These are phyloP conservation scores for Microvelia longipes DNA, from an alignment of 1,140 invertebrate species.

Conservation along the genomic window DNA sequence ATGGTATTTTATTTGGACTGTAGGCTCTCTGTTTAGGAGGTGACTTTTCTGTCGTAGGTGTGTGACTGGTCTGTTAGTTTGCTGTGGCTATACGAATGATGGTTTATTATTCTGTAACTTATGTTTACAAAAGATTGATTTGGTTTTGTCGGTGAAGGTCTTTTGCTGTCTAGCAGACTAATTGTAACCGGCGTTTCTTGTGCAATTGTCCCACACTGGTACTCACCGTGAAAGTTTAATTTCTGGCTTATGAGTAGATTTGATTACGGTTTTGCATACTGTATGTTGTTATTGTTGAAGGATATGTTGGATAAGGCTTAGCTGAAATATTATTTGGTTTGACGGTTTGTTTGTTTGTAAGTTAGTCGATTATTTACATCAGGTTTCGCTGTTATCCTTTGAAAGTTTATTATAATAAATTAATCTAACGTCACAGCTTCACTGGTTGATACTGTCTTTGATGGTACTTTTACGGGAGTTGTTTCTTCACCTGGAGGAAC, in stretches of 20 bases:
- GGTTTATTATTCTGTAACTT: not conserved
- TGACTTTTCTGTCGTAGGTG: not conserved
- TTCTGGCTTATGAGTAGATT: not conserved
- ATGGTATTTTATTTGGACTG: not conserved
- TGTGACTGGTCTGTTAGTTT: not conserved
- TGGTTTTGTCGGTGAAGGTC: not conserved
- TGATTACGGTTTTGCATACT: not conserved
- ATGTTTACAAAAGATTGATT: not conserved
- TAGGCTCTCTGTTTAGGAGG: not conserved
- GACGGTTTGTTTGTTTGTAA: slow-evolving; percentile 17
- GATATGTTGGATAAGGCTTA: slow-evolving; percentile 17
- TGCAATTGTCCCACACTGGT: not conserved
- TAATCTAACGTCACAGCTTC: not conserved
- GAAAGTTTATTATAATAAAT: not conserved
- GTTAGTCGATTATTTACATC: not conserved
- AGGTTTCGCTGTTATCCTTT: not conserved
- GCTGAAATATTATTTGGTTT: too few species aligned
- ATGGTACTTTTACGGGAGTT: not conserved
- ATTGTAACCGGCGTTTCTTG: slow-evolving; percentile 12
- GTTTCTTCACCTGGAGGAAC: not conserved
- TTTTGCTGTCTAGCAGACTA: slow-evolving; percentile 13
- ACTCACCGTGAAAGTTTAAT: not conserved
- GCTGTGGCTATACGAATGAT: not conserved
- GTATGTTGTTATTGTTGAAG: slow-evolving; percentile 3
- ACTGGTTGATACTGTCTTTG: not conserved